Conservation (phyloP, 2,888 invertebrate species). For the Tortricodes alternella region DNA sequence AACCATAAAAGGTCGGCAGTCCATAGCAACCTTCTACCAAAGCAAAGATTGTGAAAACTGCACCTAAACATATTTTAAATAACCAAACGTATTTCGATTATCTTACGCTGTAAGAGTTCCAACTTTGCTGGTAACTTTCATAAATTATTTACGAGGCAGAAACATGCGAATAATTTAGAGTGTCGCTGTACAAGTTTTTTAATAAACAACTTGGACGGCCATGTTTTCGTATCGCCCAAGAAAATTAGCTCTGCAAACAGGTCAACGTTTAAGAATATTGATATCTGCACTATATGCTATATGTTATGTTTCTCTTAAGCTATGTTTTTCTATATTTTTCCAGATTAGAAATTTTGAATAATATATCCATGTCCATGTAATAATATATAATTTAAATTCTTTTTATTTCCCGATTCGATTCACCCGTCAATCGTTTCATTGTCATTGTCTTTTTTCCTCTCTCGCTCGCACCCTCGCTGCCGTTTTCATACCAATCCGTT, state of each 20-base stretch:
- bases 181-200: slow-evolving; percentile 21
- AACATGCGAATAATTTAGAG: slow-evolving; percentile 21
- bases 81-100: background rate
- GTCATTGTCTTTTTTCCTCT: no score
- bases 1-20: no score
- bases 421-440: no score
- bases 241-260: slow-evolving; percentile 25
- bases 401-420: no score
- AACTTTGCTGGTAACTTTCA: slow-evolving; percentile 14
- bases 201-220: slow-evolving; percentile 22
- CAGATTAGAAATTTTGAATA: background rate
- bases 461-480: no score
- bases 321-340: background rate
- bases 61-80: background rate
- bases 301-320: no score
- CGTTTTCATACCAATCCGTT: no score
- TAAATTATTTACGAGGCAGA: slow-evolving; percentile 22
- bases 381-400: no score
- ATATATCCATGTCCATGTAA: background rate
- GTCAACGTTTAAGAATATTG: slow-evolving; percentile 19
- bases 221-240: slow-evolving; percentile 1
- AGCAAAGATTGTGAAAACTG: no score
- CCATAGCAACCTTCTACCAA: no score
- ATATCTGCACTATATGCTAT: slow-evolving; percentile 3
- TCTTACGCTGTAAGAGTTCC: background rate